Percentiles rank a stretch among this genome's conserved stretches.
Evolutionary conservation across 1,140 invertebrate genomes (phyloP).

Genomic region (Lycorma delicatula): DNA sequence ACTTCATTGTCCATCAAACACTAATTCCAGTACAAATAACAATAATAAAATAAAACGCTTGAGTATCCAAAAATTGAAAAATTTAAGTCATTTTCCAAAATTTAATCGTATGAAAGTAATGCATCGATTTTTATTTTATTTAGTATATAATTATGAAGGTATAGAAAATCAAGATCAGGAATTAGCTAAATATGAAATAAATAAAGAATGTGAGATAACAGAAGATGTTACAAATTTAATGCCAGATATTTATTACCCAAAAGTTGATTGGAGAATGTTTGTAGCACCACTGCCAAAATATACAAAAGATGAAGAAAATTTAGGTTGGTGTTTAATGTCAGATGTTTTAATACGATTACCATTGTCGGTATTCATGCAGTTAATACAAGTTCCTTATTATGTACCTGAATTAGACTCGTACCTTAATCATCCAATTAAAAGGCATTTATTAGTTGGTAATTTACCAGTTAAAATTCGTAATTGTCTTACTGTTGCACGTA

Average conservation of each 20-base stretch:
- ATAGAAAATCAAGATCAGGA: constrained; percentile 35
- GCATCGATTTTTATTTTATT: constrained; percentile 60
- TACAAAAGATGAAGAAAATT: constrained; percentile 45
- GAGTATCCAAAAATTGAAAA: constrained; percentile 9
- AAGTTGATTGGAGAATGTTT: constrained; percentile 64
- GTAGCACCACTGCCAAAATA: constrained; percentile 57
- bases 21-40: too few relatives aligned
- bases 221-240: constrained; percentile 38
- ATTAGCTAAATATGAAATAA: constrained; percentile 39
- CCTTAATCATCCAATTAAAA: constrained; percentile 57
- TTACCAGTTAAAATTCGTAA: constrained; percentile 44
- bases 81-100: constrained; percentile 47
- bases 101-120: constrained; percentile 55
- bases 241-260: constrained; percentile 41
- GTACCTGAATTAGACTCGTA: constrained; percentile 50
- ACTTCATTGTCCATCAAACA: too few relatives aligned
- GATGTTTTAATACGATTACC: constrained; percentile 66
- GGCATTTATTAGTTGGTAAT: constrained; percentile 52
- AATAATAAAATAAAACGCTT: neutral
- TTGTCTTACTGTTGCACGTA: constrained; percentile 47
- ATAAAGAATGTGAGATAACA: constrained; percentile 11
- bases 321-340: constrained; percentile 66
- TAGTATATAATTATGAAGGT: constrained; percentile 51
- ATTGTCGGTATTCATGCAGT: constrained; percentile 56
- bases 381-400: constrained; percentile 50